A percentile compares a stretch with the other conserved stretches of the same genome.
Conservation (phyloP, 2,888 invertebrate species). For the Noctua comes region DNA sequence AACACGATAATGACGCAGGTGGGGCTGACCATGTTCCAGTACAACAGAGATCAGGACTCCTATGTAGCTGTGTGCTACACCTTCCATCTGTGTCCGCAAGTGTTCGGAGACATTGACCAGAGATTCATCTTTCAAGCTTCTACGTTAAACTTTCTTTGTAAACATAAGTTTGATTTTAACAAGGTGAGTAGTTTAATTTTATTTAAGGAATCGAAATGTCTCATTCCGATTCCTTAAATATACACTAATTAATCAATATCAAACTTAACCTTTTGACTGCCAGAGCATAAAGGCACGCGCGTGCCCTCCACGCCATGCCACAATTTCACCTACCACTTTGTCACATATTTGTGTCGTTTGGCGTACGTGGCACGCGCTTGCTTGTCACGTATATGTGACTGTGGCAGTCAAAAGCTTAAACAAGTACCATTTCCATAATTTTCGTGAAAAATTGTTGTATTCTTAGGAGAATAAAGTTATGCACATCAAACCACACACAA, state of each 20-base stretch:
- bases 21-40: constrained; percentile 92
- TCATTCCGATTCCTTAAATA: too few species aligned
- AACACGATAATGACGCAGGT: constrained; percentile 92
- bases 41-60: constrained; percentile 89
- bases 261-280: too few species aligned
- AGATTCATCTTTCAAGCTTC: constrained; percentile 92
- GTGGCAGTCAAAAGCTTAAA: too few species aligned
- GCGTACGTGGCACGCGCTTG: too few species aligned
- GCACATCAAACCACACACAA: neutral
- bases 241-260: neutral
- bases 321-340: too few species aligned
- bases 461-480: too few species aligned
- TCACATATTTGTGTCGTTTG: too few species aligned
- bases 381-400: too few species aligned
- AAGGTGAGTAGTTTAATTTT: constrained; percentile 90
- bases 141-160: constrained; percentile 91
- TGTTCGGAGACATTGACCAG: constrained; percentile 91
- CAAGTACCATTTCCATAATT: neutral
- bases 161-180: constrained; percentile 93
- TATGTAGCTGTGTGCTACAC: constrained; percentile 92
- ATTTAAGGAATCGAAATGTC: too few species aligned
- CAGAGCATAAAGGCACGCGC: too few species aligned
- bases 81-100: constrained; percentile 92
- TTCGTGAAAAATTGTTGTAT: too few species aligned
- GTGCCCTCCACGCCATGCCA: too few species aligned